phyloP scores from a whole-genome alignment of 2,888 invertebrate species.

The Sinentomon sp. region DNA sequence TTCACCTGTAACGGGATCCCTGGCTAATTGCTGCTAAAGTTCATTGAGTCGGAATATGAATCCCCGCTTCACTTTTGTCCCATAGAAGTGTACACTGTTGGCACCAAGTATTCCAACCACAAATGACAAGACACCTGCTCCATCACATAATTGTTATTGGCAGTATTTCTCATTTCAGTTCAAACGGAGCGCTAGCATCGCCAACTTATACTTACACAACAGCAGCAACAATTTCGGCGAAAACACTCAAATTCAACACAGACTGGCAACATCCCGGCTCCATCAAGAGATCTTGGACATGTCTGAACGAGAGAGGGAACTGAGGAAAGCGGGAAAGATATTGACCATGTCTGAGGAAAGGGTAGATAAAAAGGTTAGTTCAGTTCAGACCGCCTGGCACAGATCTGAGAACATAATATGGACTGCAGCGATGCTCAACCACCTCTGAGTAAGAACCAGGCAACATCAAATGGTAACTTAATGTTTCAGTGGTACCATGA shows the following conservation, averaged over 20 bases:
- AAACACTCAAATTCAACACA: slow-evolving; percentile 18
- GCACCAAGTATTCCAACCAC: too few species aligned
- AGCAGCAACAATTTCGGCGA: too few species aligned
- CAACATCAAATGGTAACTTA: not conserved
- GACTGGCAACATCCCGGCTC: slow-evolving; percentile 32
- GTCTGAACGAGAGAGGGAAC: slow-evolving; percentile 51
- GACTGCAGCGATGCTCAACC: slow-evolving; percentile 4
- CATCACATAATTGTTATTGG: slow-evolving; percentile 1
- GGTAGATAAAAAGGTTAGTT: slow-evolving; percentile 23
- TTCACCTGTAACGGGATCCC: too few species aligned
- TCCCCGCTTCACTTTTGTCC: too few species aligned
- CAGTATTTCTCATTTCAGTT: not conserved
- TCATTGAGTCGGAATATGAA: too few species aligned
- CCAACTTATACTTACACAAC: too few species aligned
- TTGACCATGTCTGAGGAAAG: slow-evolving; percentile 28
- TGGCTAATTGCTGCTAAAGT: too few species aligned
- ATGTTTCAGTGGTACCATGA: too few species aligned
- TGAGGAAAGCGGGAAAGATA: slow-evolving; percentile 33
- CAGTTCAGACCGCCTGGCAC: not conserved
- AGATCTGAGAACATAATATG: not conserved
- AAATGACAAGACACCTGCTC: too few species aligned
- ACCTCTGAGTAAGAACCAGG: slow-evolving; percentile 1
- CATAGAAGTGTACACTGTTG: too few species aligned
- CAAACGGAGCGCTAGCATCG: not conserved
- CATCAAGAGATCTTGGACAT: slow-evolving; percentile 71